Evolutionary conservation across 2,888 invertebrate genomes (phyloP), one percentile per base, ranked within the genome.

Genomic region (Sinelater perroti): DNA sequence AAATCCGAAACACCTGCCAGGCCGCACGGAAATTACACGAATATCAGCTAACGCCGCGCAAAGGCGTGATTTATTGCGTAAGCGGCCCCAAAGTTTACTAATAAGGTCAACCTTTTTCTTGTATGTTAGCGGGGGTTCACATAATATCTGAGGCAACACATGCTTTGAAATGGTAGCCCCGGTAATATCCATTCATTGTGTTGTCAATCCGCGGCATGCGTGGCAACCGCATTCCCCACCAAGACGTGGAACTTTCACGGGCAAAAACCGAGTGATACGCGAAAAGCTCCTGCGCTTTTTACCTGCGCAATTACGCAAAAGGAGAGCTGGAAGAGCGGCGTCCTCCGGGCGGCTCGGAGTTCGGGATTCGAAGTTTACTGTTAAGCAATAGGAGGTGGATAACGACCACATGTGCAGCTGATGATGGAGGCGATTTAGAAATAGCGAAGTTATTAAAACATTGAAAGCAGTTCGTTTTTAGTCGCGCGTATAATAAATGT

Each of bases 211-310:
- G 30, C 52, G 38, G 56, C 56, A 61, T 54, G 60, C 62, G 55
- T 63, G 54, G 61, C 60, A 56, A 59, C 63, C 54, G 56, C 64
- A 64, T 64, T 64, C 64, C 60, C 53, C 42, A 60, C 57, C 60
- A 64, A 64, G 61, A 60, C 55, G 52, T 56, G 57, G 57, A 56
- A 55, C 56, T 64, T 64, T 60, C 60, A 45, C 57, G 38, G 52
- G 44, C 47, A 63, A 64, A 63, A 63, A 64, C 44, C 56, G 52
- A 63, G 61, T 61, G 62, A 62, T 60, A 62, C 56, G 62, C 60
- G 60, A 60, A 60, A 62, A 57, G 55, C 57, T 60, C 62, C 55
- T 57, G 47, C 60, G 30, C 53, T 62, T 61, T 61, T 61, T 59
- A 51, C 50, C 24, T 13, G 16, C 28, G 17, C 36, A 38, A 52